Evolutionary conservation across 2,797 vertebrate genomes (phyloP).

Genomic region (Acrossocheilus wenchowensis): DNA sequence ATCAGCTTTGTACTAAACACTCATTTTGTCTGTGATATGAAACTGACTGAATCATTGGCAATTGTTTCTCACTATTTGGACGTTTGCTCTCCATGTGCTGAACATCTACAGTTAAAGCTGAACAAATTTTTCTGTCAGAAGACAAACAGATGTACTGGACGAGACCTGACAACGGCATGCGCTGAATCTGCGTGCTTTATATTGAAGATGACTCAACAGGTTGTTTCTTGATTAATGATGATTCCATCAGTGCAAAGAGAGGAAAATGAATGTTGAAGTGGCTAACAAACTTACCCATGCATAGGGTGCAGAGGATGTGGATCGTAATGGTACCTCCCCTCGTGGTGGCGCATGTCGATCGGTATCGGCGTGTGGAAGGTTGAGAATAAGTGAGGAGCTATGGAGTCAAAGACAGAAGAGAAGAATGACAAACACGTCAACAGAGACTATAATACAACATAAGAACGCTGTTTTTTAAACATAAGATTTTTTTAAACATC

Average conservation of each 20-base stretch:
- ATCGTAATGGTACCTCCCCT: constrained; percentile 96
- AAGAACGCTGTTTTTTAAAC: background rate
- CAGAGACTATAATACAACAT: background rate
- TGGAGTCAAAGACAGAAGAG: constrained; percentile 54
- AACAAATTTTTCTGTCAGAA: constrained; percentile 11
- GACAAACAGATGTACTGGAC: constrained; percentile 14
- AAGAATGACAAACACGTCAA: constrained; percentile 31
- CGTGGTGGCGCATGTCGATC: constrained; percentile 95
- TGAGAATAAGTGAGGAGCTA: constrained; percentile 92
- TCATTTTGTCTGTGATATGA: constrained; percentile 13
- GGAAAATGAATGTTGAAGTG: background rate
- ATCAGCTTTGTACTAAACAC: constrained; percentile 57
- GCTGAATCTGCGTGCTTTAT: constrained; percentile 15
- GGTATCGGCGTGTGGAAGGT: constrained; percentile 94
- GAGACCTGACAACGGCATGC: background rate
- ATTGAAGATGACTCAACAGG: background rate
- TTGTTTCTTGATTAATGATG: constrained; percentile 9
- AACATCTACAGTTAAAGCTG: background rate
- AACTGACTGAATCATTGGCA: constrained; percentile 9
- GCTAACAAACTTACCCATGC: constrained; percentile 86
- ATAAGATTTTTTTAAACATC: too few relatives aligned
- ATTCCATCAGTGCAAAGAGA: constrained; percentile 12
- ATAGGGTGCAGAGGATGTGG: constrained; percentile 90
- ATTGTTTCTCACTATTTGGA: constrained; percentile 21
- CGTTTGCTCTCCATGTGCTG: background rate